Evolutionary conservation across 2,113 vertebrate species (phyloP).

Genomic region (Arvicanthis niloticus): DNA sequence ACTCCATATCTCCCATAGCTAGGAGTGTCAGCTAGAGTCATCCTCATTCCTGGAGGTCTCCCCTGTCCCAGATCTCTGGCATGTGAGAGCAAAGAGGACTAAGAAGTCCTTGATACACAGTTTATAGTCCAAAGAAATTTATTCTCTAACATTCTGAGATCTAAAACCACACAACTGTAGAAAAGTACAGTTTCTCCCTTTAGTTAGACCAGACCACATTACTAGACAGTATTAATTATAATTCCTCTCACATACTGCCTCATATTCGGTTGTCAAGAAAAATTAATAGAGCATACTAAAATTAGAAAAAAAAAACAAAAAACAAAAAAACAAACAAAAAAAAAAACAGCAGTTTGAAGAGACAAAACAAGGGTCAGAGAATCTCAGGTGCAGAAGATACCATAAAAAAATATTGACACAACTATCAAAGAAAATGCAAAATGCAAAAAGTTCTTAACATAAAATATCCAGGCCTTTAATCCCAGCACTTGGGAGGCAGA

Average conservation of each 20-base stretch:
- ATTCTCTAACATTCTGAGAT: background rate
- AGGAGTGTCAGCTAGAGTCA: no score
- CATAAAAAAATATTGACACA: no score
- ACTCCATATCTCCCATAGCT: no score
- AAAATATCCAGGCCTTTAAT: no score
- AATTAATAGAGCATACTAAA: background rate
- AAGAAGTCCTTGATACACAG: background rate
- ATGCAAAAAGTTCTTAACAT: no score
- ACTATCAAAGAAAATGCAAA: no score
- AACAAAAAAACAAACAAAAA: no score
- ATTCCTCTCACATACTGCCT: background rate
- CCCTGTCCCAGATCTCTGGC: background rate
- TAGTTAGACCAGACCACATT: background rate
- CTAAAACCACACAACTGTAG: background rate
- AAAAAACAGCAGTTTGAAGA: no score
- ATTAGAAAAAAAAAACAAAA: no score
- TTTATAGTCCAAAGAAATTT: background rate
- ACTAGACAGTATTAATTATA: background rate
- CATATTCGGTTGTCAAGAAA: background rate
- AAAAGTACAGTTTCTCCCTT: background rate
- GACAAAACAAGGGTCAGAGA: background rate
- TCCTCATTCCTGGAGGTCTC: no score
- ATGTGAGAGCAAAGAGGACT: background rate
- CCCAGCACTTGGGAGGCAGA: no score
- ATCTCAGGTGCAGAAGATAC: no score